Conservation (phyloP, 2,113 vertebrate genomes). For the Lycaon pictus region DNA sequence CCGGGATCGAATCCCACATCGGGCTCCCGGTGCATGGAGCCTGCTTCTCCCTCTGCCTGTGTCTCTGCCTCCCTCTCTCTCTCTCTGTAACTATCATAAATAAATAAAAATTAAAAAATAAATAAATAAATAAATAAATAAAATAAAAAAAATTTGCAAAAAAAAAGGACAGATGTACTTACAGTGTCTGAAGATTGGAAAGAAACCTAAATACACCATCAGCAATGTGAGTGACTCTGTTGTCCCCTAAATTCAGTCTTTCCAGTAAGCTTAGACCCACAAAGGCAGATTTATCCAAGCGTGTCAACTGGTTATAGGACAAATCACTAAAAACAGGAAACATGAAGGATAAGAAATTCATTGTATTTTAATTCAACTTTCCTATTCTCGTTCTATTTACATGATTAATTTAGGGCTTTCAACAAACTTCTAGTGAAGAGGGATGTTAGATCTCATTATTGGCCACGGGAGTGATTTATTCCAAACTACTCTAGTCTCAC, state of each 20-base stretch:
- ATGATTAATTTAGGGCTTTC: conserved; percentile 37
- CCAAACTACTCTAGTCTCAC: conserved; percentile 62
- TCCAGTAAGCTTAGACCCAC: conserved; percentile 93
- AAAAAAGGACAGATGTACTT: conserved; percentile 84
- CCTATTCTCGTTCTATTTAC: not conserved
- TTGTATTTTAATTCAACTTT: conserved; percentile 65
- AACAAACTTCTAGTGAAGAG: not conserved
- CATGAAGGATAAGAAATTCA: conserved; percentile 50
- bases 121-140: no score
- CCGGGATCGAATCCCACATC: no score
- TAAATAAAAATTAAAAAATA: no score
- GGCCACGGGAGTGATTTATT: conserved; percentile 15
- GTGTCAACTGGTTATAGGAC: conserved; percentile 96
- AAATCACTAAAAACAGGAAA: conserved; percentile 88
- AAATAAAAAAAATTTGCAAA: not conserved
- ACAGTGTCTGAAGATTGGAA: conserved; percentile 93
- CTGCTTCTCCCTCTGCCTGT: no score
- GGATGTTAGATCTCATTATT: not conserved
- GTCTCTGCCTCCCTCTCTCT: no score
- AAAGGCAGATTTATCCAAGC: conserved; percentile 95
- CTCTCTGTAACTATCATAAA: no score
- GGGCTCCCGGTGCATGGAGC: no score
- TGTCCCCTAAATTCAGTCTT: conserved; percentile 95
- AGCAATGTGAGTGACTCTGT: conserved; percentile 94
- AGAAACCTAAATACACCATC: conserved; percentile 95